Evolutionary conservation across 2,888 invertebrate species (phyloP).

Genomic region (Erpobdella octoculata): DNA sequence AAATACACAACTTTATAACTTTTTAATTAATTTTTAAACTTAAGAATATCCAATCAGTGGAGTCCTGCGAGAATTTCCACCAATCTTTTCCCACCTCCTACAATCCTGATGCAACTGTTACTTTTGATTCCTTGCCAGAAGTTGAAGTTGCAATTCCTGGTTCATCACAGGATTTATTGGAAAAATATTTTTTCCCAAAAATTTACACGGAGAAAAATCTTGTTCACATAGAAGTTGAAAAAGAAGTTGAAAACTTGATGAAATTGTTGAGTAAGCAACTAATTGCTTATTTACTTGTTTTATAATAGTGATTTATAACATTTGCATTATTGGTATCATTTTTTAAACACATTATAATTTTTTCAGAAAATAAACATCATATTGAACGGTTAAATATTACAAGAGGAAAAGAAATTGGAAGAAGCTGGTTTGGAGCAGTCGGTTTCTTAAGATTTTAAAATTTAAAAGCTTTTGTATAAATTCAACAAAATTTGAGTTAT

Average conservation of each 20-base stretch:
- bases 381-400: not conserved
- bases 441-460: too few species aligned
- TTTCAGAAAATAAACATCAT: not conserved
- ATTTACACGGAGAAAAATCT: constrained; percentile 10
- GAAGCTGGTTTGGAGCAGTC: constrained; percentile 3
- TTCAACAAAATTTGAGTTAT: too few species aligned
- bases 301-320: too few species aligned
- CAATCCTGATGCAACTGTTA: not conserved
- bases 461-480: too few species aligned
- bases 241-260: constrained; percentile 7
- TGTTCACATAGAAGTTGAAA: not conserved
- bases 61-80: too few species aligned
- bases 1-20: too few species aligned
- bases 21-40: too few species aligned
- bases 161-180: not conserved
- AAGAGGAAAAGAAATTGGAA: constrained; percentile 3
- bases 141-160: constrained; percentile 3
- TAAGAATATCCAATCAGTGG: too few species aligned
- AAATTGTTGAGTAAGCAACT: not conserved
- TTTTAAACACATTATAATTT: not conserved
- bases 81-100: constrained; percentile 2
- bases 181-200: constrained; percentile 8
- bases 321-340: not conserved
- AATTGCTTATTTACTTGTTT: not conserved
- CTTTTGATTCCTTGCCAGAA: constrained; percentile 11